Base-by-base conservation (phyloP, 2,113 vertebrate genomes). In the Nannospalax galili region DNA sequence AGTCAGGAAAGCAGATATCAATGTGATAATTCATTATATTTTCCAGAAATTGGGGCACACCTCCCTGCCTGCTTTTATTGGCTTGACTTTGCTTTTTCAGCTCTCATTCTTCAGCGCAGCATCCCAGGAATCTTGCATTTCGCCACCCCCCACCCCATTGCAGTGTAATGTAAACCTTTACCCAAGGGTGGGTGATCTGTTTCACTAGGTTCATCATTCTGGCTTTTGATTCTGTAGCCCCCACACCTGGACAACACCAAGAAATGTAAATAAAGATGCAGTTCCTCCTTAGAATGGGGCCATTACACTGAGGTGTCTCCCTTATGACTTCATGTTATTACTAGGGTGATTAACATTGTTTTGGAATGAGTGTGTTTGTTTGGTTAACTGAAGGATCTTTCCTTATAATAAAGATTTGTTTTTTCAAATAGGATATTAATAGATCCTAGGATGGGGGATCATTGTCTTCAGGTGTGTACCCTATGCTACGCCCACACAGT, bases 321-420 rank as follows among this genome's bases (percentile, higher is more conserved):
- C 32, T 78, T 92, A 84, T 52, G 48, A 62, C 73, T 93, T 97
- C 3, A 32, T 81, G 32, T 60, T 88, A 16, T 40, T 78, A 90
- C 58, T 14, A 32, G 15, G 40, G 6, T 24, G 1, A 56, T 30
- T 24, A 42, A 65, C 22, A 1, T 20, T 94, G 70, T 65, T 93
- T 79, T 95, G 60, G 40, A 95, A 60, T 82, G 84, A 77, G 80
- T 37, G 84, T 35, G 92, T 56, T 92, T 79, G 81, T 40, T 91
- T 94, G 88, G 95, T 93, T 40, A 84, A 88, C 1, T 24, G 80
- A 91, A 78, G 91, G 74, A 82, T 74, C 3, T 37, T 37, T 96
- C 93, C 93, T 62, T 37, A 80, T 92, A 58, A 88, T 84, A 74
- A 95, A 93, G 24, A 17, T 32, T 67, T 67, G 45, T 35, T 35